Conservation (phyloP, 2,888 invertebrate species). For the Cabera pusaria region DNA sequence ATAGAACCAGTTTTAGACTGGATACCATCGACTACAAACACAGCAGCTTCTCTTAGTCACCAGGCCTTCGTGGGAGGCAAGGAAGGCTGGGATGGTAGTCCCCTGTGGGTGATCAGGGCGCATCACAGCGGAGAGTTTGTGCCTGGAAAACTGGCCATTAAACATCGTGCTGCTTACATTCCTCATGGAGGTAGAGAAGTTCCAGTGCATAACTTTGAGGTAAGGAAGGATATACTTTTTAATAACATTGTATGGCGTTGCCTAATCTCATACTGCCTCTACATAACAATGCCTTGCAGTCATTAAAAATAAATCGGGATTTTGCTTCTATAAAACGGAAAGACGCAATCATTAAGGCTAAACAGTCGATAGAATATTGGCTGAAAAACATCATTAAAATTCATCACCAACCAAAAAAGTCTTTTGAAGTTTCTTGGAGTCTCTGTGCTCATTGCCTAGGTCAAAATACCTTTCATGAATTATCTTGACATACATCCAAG, state of each 20-base stretch:
- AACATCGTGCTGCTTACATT: constrained; percentile 63
- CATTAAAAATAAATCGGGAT: too few relatives aligned
- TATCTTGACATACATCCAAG: too few relatives aligned
- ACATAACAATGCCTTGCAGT: too few relatives aligned
- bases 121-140: constrained; percentile 66
- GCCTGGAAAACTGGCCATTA: constrained; percentile 70
- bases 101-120: constrained; percentile 70
- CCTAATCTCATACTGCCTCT: too few relatives aligned
- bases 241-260: too few relatives aligned
- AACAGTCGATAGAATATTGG: not conserved
- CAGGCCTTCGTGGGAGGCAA: constrained; percentile 65
- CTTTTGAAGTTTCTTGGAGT: too few relatives aligned
- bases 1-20: constrained; percentile 53
- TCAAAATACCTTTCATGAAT: too few relatives aligned
- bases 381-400: too few relatives aligned
- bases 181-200: constrained; percentile 64
- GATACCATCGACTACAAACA: constrained; percentile 53
- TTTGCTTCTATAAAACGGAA: too few relatives aligned
- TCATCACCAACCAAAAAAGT: too few relatives aligned
- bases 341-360: too few relatives aligned
- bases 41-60: constrained; percentile 47
- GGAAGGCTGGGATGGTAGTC: constrained; percentile 73
- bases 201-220: constrained; percentile 74
- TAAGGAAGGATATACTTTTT: constrained; percentile 38
- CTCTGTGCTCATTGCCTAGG: too few relatives aligned